Percentiles rank a stretch among this genome's conserved stretches.
These are phyloP conservation scores for Colossoma macropomum DNA, from an alignment of 2,113 vertebrate species.

Conservation along the genomic window DNA sequence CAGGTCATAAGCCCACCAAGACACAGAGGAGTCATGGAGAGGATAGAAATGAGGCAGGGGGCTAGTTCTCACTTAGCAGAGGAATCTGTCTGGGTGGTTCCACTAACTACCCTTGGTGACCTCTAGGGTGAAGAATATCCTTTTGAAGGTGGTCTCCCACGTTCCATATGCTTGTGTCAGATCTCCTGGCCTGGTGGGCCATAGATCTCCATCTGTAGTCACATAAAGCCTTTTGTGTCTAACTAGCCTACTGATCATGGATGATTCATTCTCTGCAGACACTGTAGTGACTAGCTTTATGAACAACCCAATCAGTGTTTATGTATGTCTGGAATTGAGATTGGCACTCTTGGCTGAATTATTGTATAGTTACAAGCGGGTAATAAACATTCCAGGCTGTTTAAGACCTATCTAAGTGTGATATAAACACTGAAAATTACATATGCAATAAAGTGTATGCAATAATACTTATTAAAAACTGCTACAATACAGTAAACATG, in stretches of 20 bases:
- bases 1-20: neutral
- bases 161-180: neutral
- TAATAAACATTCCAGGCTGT: no score
- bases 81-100: slow-evolving; percentile 29
- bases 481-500: slow-evolving; percentile 12
- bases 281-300: neutral
- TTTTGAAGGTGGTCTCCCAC: slow-evolving; percentile 6
- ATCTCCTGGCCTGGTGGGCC: neutral
- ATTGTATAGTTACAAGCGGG: no score
- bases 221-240: neutral
- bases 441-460: no score
- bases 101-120: slow-evolving; percentile 16
- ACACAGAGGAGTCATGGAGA: neutral
- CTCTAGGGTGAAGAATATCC: slow-evolving; percentile 10
- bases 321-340: neutral
- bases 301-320: neutral
- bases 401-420: neutral
- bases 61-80: slow-evolving; percentile 31
- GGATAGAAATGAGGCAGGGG: slow-evolving; percentile 15
- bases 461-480: neutral
- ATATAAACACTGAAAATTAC: neutral
- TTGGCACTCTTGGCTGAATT: no score
- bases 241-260: neutral
- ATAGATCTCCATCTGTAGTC: neutral
- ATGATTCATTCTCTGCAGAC: neutral